Conservation (phyloP, 2,113 vertebrate genomes). For the Gavia stellata region DNA sequence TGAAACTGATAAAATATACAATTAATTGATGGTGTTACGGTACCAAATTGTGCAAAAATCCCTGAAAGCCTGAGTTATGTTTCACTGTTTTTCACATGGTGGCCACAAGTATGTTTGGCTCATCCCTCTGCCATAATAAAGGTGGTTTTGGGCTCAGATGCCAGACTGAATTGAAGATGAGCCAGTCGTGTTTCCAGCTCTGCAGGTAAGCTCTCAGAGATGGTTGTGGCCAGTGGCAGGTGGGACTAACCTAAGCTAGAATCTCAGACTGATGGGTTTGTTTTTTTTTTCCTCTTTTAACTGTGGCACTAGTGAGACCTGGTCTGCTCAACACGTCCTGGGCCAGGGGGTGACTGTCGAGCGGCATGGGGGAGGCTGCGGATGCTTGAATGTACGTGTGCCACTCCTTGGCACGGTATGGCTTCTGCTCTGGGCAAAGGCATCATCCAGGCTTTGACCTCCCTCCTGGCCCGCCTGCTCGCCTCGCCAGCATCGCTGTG, state of each 20-base stretch:
- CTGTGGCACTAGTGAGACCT: background rate
- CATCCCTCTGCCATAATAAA: background rate
- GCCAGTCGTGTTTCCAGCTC: background rate
- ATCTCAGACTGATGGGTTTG: background rate
- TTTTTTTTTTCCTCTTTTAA: background rate
- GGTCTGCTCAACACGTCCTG: background rate
- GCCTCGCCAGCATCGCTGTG: background rate
- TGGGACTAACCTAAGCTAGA: background rate
- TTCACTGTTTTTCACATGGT: background rate
- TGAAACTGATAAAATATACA: background rate
- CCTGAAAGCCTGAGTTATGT: background rate
- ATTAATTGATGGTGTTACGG: background rate
- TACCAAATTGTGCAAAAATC: background rate
- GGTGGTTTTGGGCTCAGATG: background rate
- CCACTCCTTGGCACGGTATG: rapidly evolving
- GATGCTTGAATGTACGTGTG: rapidly evolving
- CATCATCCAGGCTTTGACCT: background rate
- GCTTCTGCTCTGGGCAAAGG: background rate
- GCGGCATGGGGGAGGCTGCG: rapidly evolving
- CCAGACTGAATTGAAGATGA: background rate
- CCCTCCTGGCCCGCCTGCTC: background rate
- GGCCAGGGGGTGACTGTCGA: background rate
- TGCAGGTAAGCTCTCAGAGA: background rate
- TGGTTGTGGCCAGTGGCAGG: background rate
- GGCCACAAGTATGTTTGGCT: constrained; percentile 2